These are phyloP conservation scores for Tenualosa ilisha DNA, from an alignment of 2,797 vertebrate species.

Conservation along the genomic window DNA sequence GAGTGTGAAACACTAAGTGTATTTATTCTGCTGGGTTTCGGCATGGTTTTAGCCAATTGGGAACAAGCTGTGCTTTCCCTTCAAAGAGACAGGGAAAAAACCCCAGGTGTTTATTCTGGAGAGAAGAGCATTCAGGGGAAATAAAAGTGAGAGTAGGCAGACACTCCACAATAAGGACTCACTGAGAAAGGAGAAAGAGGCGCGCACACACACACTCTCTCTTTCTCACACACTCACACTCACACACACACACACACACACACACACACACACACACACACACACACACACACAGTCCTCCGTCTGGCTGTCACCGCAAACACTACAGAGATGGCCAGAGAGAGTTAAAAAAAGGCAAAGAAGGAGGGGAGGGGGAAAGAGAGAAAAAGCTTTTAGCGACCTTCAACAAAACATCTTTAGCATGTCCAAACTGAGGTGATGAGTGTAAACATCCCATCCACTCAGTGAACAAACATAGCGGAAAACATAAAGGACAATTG, in stretches of 20 bases:
- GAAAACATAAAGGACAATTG: neutral
- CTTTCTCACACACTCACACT: neutral
- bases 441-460: neutral
- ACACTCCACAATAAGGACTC: conserved; percentile 67
- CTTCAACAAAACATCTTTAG: conserved; percentile 15
- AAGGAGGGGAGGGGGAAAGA: neutral
- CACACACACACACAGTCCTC: neutral
- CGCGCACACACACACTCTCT: neutral
- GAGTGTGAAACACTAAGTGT: conserved; percentile 69
- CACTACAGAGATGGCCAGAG: neutral
- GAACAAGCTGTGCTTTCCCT: conserved; percentile 66
- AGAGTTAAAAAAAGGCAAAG: neutral
- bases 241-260: neutral
- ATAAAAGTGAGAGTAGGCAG: conserved; percentile 73
- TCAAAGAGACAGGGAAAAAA: neutral
- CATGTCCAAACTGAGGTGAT: conserved; percentile 1
- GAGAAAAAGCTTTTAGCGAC: conserved; percentile 6
- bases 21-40: conserved; percentile 66
- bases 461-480: neutral
- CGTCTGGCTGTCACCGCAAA: neutral
- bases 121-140: conserved; percentile 71
- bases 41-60: conserved; percentile 61
- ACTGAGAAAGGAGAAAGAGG: conserved; percentile 51
- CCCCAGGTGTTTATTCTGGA: conserved; percentile 66
- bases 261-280: neutral